These are phyloP conservation scores for Podiceps cristatus DNA, from an alignment of 2,113 vertebrate genomes.

Conservation along the genomic window DNA sequence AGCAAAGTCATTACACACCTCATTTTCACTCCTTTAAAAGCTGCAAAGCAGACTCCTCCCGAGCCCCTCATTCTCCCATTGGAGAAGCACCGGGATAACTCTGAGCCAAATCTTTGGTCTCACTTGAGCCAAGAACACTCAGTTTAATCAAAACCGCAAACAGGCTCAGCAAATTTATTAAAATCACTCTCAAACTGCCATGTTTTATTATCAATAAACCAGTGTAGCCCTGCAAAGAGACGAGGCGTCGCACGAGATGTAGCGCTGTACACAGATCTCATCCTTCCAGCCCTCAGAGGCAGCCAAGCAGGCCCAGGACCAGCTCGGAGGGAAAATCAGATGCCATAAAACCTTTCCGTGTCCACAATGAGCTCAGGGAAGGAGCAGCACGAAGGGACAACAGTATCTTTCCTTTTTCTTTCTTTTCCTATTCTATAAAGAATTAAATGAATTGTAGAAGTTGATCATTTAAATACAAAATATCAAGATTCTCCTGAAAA, in stretches of 20 bases:
- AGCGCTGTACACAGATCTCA: background rate
- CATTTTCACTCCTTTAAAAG: background rate
- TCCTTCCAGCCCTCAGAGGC: background rate
- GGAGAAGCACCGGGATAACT: background rate
- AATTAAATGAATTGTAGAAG: background rate
- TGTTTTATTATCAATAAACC: background rate
- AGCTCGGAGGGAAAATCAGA: background rate
- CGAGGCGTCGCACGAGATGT: accelerated
- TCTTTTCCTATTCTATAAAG: background rate
- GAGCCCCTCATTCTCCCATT: accelerated
- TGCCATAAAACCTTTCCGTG: background rate
- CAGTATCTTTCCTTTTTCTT: background rate
- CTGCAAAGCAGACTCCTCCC: background rate
- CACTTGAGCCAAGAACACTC: accelerated
- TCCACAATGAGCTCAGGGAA: accelerated
- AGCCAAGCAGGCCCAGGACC: accelerated
- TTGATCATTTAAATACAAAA: background rate
- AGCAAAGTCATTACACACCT: background rate
- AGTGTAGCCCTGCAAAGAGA: accelerated
- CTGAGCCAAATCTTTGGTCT: background rate
- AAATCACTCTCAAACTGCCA: background rate
- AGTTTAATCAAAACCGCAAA: background rate
- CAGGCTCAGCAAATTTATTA: background rate
- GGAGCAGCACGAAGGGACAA: background rate
- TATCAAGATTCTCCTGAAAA: background rate